Percentiles rank a stretch among this genome's conserved stretches.
phyloP scores from a whole-genome alignment of 2,113 vertebrate species.

The Sapajus apella region DNA sequence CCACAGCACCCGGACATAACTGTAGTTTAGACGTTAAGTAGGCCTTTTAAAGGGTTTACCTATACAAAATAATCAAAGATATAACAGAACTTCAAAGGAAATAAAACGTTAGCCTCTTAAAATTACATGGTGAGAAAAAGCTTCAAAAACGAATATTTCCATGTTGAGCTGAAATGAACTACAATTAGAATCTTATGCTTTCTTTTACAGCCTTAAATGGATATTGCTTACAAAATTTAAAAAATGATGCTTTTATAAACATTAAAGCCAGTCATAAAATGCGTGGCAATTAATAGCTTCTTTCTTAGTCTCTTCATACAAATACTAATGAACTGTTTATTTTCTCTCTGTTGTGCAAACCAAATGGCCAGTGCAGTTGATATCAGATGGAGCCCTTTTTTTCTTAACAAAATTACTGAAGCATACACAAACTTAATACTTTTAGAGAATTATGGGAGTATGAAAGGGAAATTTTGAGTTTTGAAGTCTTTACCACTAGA shows the following conservation, averaged over 20 bases:
- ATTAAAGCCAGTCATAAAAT: conserved; percentile 11
- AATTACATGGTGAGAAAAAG: not conserved
- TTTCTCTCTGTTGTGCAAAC: conserved; percentile 2
- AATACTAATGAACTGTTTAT: not conserved
- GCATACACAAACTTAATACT: not conserved
- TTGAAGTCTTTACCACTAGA: not conserved
- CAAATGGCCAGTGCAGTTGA: not conserved
- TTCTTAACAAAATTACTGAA: not conserved
- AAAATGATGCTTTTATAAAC: conserved; percentile 27
- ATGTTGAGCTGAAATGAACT: conserved; percentile 24
- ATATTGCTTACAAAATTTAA: conserved; percentile 28
- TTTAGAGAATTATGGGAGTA: not conserved
- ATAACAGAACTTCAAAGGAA: conserved; percentile 21
- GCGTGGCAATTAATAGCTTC: not conserved
- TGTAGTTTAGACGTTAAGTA: not conserved
- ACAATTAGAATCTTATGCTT: not conserved
- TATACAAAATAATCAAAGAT: not conserved
- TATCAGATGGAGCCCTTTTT: conserved; percentile 8
- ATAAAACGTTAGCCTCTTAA: not conserved
- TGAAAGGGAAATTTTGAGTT: not conserved
- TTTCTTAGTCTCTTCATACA: not conserved
- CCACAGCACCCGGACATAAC: no score
- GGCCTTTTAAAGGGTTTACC: not conserved
- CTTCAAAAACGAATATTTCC: conserved; percentile 13
- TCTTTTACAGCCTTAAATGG: not conserved